Percentiles rank a stretch among this genome's conserved stretches.
Conservation (phyloP, 2,113 vertebrate species). For the Murina feae region DNA sequence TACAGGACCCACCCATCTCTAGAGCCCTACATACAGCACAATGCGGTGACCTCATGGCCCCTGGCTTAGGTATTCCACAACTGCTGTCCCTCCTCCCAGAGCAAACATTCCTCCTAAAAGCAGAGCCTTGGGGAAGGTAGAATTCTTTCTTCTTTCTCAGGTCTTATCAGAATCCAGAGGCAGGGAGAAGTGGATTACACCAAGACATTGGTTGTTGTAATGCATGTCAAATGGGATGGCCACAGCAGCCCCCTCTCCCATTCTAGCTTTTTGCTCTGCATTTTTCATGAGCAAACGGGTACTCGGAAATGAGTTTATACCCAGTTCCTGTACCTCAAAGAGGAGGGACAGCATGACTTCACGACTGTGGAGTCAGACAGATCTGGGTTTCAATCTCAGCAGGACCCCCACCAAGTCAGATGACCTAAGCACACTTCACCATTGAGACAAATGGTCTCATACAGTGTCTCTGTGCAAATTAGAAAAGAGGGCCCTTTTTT, state of each 20-base stretch:
- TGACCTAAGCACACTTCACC: not conserved
- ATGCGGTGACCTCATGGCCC: conserved; percentile 39
- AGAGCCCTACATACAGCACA: conserved; percentile 36
- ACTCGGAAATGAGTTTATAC: not conserved
- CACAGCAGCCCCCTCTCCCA: not conserved
- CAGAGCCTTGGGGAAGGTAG: conserved; percentile 38
- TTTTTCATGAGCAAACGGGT: not conserved
- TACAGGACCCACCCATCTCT: not conserved
- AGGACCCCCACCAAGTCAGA: not conserved
- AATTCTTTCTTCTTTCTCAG: not conserved
- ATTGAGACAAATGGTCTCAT: not conserved
- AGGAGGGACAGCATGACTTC: not conserved
- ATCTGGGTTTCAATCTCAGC: not conserved
- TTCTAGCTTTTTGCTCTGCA: not conserved
- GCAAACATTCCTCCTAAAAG: conserved; percentile 45
- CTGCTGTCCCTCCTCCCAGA: conserved; percentile 53
- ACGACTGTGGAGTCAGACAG: not conserved
- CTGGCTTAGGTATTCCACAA: not conserved
- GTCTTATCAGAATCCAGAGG: not conserved
- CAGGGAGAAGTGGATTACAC: not conserved
- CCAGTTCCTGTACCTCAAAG: not conserved
- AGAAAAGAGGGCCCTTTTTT: not conserved
- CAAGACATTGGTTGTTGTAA: not conserved
- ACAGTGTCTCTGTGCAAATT: not conserved
- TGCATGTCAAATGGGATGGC: not conserved